Evolutionary conservation across 2,797 vertebrate species (phyloP), one percentile per base, ranked within the genome.

Genomic region (Thripadectes ignobilis): DNA sequence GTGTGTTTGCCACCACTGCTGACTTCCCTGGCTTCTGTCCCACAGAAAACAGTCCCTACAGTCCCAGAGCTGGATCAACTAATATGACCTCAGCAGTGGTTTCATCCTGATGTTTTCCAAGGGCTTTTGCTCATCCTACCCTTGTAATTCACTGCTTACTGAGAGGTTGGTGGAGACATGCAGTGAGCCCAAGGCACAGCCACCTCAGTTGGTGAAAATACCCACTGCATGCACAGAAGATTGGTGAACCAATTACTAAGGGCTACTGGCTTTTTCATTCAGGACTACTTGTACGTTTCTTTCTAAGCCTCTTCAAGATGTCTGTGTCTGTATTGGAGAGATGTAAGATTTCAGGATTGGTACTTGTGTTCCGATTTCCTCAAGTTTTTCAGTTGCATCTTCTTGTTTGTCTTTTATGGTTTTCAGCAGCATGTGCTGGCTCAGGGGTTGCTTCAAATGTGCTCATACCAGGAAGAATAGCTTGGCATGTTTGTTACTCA

Each of bases 171-270:
- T 3, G 3, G n/a, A 69, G 17, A 15, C 7, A 6, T n/a, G 23
- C 38, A 23, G 22, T 18, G 26, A 67, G 18, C 6, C 8, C 13
- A 29, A 12, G 1, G 0, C 26, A 3, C 1, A 6, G 20, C 21
- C 14, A 10, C 6, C 32, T 52, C 4, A 1, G 1, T 3, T 21
- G 39, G 6, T 48, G 29, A 81, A 81, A 34, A 24, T 27, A 7
- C 57, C 29, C 7, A 24, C 14, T 29, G 17, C 2, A 1, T 12
- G 13, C 2, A 1, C 1, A 5, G 21, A 29, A 80, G 17, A 14
- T 14, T 48, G 52, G 29, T 80, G 45, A 67, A 68, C 4, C 26
- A 38, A 11, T 63, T 38, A 21, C 16, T n/a, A 45, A 63, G 7
- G 14, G 14, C 29, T 78, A 36, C 14, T 32, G 38, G 32, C 2